Conservation (phyloP, 1,140 invertebrate genomes). For the Trichonephila clavipes region DNA sequence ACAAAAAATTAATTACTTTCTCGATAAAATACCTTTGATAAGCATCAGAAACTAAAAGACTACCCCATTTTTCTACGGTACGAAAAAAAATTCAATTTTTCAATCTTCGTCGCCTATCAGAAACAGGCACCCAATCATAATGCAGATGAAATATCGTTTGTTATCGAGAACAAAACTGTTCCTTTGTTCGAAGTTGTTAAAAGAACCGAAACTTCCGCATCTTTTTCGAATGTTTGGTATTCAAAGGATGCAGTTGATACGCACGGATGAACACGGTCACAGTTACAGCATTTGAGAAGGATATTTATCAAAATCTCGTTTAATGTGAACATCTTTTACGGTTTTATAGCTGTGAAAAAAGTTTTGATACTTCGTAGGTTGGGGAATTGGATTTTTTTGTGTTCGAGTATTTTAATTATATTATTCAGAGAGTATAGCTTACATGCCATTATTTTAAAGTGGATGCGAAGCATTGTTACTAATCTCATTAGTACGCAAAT, state of each 20-base stretch:
- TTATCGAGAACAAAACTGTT: slow-evolving; percentile 3
- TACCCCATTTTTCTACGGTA: not conserved
- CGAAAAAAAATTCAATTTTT: not conserved
- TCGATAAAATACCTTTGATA: not conserved
- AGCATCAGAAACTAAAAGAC: not conserved
- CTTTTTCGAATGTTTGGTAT: slow-evolving; percentile 32
- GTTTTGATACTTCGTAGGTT: not conserved
- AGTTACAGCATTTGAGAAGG: not conserved
- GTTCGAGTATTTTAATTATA: not conserved
- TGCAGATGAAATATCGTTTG: slow-evolving; percentile 18
- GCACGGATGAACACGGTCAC: slow-evolving; percentile 7
- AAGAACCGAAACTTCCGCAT: not conserved
- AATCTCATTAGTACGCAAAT: not conserved
- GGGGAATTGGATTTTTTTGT: not conserved
- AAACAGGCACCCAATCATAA: not conserved
- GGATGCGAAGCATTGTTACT: not conserved
- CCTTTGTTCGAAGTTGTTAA: slow-evolving; percentile 33
- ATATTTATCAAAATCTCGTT: slow-evolving; percentile 17
- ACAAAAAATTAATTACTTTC: not conserved
- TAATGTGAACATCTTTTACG: not conserved
- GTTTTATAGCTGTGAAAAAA: not conserved
- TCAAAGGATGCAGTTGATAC: not conserved
- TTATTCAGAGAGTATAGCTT: not conserved
- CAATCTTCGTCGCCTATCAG: not conserved
- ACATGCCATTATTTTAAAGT: not conserved